Percentiles rank a stretch among this genome's conserved stretches.
Conservation (phyloP, 2,113 vertebrate species). For the Macrotus californicus region DNA sequence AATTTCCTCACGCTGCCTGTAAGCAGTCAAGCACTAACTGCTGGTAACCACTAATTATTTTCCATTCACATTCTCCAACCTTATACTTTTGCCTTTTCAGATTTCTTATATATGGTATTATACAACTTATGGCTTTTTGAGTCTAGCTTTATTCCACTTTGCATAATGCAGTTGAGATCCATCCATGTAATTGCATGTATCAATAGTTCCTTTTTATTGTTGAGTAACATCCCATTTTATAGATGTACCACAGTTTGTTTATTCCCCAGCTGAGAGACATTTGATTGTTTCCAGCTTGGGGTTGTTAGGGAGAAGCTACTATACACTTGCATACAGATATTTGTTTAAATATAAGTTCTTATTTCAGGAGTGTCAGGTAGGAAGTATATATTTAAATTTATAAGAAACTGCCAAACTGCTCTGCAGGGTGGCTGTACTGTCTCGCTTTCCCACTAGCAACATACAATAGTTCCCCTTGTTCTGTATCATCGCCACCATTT, state of each 20-base stretch:
- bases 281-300: neutral
- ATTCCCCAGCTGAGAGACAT: neutral
- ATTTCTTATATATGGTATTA: neutral
- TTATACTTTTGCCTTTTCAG: neutral
- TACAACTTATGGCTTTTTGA: neutral
- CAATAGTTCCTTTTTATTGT: constrained; percentile 2
- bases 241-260: neutral
- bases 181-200: neutral
- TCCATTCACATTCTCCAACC: neutral
- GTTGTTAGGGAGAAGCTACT: neutral
- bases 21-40: neutral
- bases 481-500: neutral
- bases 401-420: neutral
- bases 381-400: constrained; percentile 10
- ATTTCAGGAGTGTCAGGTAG: neutral
- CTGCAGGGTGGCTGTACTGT: neutral
- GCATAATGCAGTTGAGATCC: neutral
- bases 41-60: neutral
- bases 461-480: neutral
- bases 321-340: neutral
- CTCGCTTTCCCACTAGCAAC: neutral
- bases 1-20: neutral
- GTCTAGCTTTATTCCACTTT: neutral
- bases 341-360: neutral
- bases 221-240: neutral